These are phyloP conservation scores for Petrocephalus zakoni DNA, from an alignment of 2,113 vertebrate genomes.

Conservation along the genomic window DNA sequence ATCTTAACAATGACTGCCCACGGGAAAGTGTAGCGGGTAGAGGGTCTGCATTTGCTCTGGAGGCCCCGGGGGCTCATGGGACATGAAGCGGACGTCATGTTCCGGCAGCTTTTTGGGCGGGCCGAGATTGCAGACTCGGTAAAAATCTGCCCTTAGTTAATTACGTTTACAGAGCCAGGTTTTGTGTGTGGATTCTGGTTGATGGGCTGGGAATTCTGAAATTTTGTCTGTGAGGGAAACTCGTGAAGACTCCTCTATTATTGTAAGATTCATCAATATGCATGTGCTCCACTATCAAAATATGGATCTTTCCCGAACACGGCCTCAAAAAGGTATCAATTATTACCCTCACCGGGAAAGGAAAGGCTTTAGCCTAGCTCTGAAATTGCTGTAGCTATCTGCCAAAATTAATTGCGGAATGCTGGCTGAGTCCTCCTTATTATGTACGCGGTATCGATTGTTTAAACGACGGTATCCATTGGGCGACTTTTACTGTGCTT, in stretches of 20 bases:
- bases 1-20: neutral
- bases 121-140: neutral
- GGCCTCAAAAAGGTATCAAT: neutral
- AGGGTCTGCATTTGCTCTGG: neutral
- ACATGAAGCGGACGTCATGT: neutral
- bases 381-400: conserved; percentile 3
- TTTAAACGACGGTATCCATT: neutral
- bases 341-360: neutral
- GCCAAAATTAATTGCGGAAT: neutral
- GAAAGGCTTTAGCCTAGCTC: neutral
- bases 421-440: neutral
- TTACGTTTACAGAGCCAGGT: neutral
- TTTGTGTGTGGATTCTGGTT: neutral
- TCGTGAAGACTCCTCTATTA: neutral
- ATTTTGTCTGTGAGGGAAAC: neutral
- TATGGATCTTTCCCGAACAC: conserved; percentile 7
- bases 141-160: neutral
- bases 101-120: neutral
- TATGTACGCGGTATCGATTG: conserved; percentile 11
- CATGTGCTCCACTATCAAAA: neutral
- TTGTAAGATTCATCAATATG: conserved; percentile 1
- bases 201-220: neutral
- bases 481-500: neutral
- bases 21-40: neutral
- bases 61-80: neutral